phyloP scores from a whole-genome alignment of 2,797 vertebrate genomes.

The Aplochiton taeniatus region DNA sequence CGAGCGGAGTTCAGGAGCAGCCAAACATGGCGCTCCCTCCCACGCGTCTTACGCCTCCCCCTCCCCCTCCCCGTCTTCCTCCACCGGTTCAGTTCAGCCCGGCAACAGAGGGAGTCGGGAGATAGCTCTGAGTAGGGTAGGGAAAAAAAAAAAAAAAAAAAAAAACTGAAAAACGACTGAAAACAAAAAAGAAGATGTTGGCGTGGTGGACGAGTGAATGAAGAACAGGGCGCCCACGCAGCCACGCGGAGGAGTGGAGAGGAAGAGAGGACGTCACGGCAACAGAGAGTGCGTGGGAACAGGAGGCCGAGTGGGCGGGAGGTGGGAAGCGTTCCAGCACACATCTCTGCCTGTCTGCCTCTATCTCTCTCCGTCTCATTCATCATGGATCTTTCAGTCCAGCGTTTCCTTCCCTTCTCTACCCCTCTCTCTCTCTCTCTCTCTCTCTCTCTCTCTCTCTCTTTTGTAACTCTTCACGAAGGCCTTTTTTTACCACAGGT shows the following conservation, averaged over 20 bases:
- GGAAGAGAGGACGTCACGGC: constrained; percentile 72
- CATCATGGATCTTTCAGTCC: constrained; percentile 29
- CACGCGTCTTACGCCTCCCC: background rate
- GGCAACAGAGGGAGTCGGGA: constrained; percentile 24
- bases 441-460: background rate
- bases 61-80: constrained; percentile 27
- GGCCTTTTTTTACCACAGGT: background rate
- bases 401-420: background rate
- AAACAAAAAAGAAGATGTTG: constrained; percentile 19
- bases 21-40: constrained; percentile 66
- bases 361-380: constrained; percentile 16
- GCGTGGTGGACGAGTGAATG: constrained; percentile 65
- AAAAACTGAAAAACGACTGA: constrained; percentile 42
- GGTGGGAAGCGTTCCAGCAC: constrained; percentile 71
- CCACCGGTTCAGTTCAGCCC: constrained; percentile 12
- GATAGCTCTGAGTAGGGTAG: background rate
- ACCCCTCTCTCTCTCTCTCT: background rate
- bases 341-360: constrained; percentile 63
- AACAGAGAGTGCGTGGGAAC: constrained; percentile 78
- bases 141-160: constrained; percentile 38
- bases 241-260: constrained; percentile 59
- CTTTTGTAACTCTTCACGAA: background rate
- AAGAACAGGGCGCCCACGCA: constrained; percentile 68
- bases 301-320: constrained; percentile 68
- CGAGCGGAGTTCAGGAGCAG: constrained; percentile 44